These are phyloP conservation scores for Lasioglossum malachurum DNA, from an alignment of 2,888 invertebrate species.

Conservation along the genomic window DNA sequence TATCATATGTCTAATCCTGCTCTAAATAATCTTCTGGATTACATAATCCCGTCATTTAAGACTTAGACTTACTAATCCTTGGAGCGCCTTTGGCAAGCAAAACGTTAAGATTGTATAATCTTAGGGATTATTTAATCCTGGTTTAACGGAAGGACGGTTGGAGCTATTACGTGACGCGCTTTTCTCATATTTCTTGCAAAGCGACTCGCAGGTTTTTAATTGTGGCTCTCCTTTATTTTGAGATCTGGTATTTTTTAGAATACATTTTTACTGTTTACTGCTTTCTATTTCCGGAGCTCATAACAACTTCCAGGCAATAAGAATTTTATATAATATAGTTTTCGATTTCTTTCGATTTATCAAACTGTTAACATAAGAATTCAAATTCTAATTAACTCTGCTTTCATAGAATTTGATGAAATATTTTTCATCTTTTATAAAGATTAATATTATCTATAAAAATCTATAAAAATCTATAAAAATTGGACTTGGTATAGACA, in stretches of 20 bases:
- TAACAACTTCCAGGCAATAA: too few relatives aligned
- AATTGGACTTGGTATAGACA: too few relatives aligned
- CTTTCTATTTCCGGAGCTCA: background rate
- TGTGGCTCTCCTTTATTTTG: background rate
- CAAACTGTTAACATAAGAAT: background rate
- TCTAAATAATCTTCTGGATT: conserved; percentile 69
- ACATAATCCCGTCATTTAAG: conserved; percentile 71
- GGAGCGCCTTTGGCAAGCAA: conserved; percentile 70
- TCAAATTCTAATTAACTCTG: background rate
- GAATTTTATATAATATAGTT: background rate
- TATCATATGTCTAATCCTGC: conserved; percentile 64
- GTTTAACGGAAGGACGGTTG: conserved; percentile 55
- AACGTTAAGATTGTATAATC: conserved; percentile 70
- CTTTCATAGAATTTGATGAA: too few relatives aligned
- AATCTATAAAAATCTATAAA: too few relatives aligned
- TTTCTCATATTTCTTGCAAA: conserved; percentile 3
- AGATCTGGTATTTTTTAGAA: background rate
- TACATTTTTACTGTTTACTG: background rate
- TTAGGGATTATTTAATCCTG: conserved; percentile 67
- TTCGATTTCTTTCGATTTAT: background rate
- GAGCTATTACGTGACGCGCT: conserved; percentile 16
- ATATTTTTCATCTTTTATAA: background rate
- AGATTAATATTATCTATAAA: background rate
- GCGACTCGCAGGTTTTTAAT: conserved; percentile 1
- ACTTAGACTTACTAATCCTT: conserved; percentile 71